Percentiles rank a stretch among this genome's conserved stretches.
phyloP scores from a whole-genome alignment of 2,113 vertebrate genomes.

The Cercopithecus mona region DNA sequence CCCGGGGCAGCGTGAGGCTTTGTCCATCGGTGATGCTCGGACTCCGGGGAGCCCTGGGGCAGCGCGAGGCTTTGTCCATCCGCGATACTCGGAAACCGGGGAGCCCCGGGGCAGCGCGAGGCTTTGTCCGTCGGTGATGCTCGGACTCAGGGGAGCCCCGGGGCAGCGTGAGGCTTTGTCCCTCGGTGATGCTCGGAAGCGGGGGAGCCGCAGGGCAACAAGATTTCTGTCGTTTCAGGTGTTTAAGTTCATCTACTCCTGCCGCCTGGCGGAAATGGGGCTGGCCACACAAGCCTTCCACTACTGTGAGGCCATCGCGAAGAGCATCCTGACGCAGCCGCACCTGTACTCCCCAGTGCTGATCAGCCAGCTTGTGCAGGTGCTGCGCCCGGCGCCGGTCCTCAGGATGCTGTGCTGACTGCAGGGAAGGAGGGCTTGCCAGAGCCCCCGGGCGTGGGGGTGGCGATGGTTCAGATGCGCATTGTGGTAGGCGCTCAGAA shows the following conservation, averaged over 20 bases:
- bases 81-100: too few species aligned
- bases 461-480: not conserved
- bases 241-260: constrained; percentile 97
- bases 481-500: accelerated
- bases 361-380: constrained; percentile 93
- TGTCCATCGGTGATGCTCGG: accelerated
- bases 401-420: accelerated
- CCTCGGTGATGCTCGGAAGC: accelerated
- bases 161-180: too few species aligned
- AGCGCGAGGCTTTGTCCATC: too few species aligned
- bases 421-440: not conserved
- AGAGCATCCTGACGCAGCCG: constrained; percentile 87
- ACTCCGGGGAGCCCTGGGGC: accelerated
- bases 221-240: constrained; percentile 82
- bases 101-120: accelerated
- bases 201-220: accelerated
- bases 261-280: constrained; percentile 94
- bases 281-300: constrained; percentile 96
- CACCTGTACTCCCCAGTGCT: constrained; percentile 90
- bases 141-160: too few species aligned
- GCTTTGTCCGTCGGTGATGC: accelerated
- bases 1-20: accelerated
- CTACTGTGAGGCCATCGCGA: constrained; percentile 98
- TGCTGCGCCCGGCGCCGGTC: constrained; percentile 13
- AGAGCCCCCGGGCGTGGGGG: not conserved